Evolutionary conservation across 2,888 invertebrate species (phyloP), one percentile per base, ranked within the genome.

Genomic region (Dinocampus coccinellae): DNA sequence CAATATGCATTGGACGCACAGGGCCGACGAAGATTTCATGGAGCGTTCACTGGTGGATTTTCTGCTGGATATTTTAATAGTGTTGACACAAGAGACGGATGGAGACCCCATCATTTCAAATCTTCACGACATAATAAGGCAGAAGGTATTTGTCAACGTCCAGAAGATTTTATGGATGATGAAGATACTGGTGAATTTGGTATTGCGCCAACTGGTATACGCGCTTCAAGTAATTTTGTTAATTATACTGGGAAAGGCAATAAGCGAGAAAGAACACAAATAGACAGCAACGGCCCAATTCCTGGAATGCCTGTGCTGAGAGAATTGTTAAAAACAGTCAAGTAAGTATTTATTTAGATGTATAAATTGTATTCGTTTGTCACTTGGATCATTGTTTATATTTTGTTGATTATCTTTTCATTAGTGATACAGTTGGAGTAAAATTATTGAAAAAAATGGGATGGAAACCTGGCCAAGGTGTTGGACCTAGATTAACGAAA

Each of bases 1-100:
- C 97, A 98, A 88, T 92, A 93, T 80, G 98, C 95, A 0, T 93
- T 93, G 63, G 98, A 99, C 87, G 93, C 92, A 34, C 93, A 95
- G 84, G 99, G 98, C 0, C 90, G 95, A 70, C 90, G 97, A 9
- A 89, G 99, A 80, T 99, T 99, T 87, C 99, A 99, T 88, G 99
- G 99, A 7, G 99, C 99, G 0, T 99, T 99, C 85, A 99, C 99
- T 0, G 99, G 99, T 0, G 97, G 95, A 2, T 99, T 99, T 86
- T 97, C 98, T 13, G 99, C 99, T 0, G 99, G 99, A 0, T 98
- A 95, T 83, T 98, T 95, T 84, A 99, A 99, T 84, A 94, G 97
- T 0, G 99, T 99, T 22, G 99, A 98, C 0, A 95, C 97, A 0
- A 91, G 95, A 76, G 98, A 99, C 89, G 98, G 99, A 63, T 99